Evolutionary conservation across 1,140 invertebrate genomes (phyloP), one percentile per base, ranked within the genome.

Genomic region (Panagrolaimus sp.): DNA sequence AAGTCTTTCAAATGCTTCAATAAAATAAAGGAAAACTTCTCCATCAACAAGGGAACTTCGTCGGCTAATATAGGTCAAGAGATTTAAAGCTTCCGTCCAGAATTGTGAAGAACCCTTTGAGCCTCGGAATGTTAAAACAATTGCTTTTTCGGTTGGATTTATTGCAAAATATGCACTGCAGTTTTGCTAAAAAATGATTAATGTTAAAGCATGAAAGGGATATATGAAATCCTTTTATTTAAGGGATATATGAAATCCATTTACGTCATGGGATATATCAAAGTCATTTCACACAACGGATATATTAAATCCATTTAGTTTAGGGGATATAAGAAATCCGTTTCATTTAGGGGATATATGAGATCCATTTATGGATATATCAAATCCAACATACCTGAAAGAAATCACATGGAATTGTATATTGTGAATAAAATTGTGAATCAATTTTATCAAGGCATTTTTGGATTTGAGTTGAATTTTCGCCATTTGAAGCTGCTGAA

Each of bases 171-270:
- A 58, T 21, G 14, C 52, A 21, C 52, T 58, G 52, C 52, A 58
- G 52, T n/a, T 58, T 21, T 28, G 21, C 52, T 58, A 28, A 58
- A 58, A 58, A 8, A 12, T 1, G 15, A 4, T 14, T 8, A 52
- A 26, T 24, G 1, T 21, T 21, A 26, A 1, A 48, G 15, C 15
- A n/a, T 58, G 5, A 1, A n/a, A 10, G 0, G 10, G 28, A 28
- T 58, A 26, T 58, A 12, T 58, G 28, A 52, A 52, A 52, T 58
- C 52, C 52, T 52, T 4, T n/a, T n/a, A n/a, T n/a, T n/a, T n/a
- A n/a, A n/a, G n/a, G n/a, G n/a, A n/a, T n/a, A n/a, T n/a, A n/a
- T n/a, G n/a, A n/a, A n/a, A n/a, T n/a, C n/a, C n/a, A n/a, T n/a
- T n/a, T n/a, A n/a, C n/a, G n/a, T n/a, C n/a, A n/a, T n/a, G n/a